Evolutionary conservation across 2,113 vertebrate species (phyloP), one percentile per base, ranked within the genome.

Genomic region (Misgurnus anguillicaudatus): DNA sequence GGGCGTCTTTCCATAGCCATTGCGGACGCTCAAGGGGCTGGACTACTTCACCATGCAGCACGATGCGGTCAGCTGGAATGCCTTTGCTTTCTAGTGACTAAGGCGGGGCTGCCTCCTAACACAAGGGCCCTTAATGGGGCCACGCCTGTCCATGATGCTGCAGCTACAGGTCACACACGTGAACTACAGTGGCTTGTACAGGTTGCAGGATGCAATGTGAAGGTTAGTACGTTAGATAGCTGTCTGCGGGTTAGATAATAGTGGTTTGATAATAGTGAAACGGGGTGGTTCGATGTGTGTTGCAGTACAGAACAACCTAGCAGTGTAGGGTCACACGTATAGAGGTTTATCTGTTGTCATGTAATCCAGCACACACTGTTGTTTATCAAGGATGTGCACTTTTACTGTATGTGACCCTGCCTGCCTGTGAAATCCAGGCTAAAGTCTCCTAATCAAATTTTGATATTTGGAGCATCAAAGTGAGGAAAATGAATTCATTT

Each of bases 21-120:
- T 76, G 58, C 83, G 0, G 94, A 96, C 9, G 57, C 85, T 10
- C 91, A 94, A 47, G 95, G 94, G 4, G 95, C 94, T 0, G 90
- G 92, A 24, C 90, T 91, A 1, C 92, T 94, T 63, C 95, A 96
- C 85, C 94, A 95, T 2, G 94, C 94, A 0, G 89, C 93, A 4
- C 88, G 94, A 24, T 92, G 91, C 0, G 94, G 93, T 31, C 93
- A 87, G 38, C 86, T 95, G 82, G 91, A 93, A 83, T 94, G 94
- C 45, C 86, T 96, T 77, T 89, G 84, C 79, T 94, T 92, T 81
- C 90, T 96, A 83, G 92, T 95, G 51, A 77, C 76, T 0, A 87
- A 85, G 64, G 88, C 91, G 48, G 86, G 90, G 42, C 87, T 96
- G 78, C 82, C 85, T 0, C 84, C 93, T 10, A 88, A 92, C 57